Evolutionary conservation across 2,888 invertebrate species (phyloP).

Genomic region (Sepiola atlantica): DNA sequence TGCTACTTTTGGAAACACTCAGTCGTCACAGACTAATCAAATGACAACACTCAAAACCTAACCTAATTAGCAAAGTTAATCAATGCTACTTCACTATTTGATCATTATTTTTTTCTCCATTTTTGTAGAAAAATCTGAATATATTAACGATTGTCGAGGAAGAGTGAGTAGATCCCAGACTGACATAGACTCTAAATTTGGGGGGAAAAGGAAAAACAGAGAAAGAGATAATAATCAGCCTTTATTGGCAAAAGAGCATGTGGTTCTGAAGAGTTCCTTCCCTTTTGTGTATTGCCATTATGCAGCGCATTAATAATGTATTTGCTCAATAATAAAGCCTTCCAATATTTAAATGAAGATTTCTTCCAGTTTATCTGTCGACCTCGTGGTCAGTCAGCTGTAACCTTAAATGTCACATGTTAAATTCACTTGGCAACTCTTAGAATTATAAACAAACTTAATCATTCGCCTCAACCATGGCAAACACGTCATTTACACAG

Average conservation of each 20-base stretch:
- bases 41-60: not conserved
- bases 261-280: not conserved
- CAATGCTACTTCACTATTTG: not conserved
- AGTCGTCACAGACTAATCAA: not conserved
- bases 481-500: not conserved
- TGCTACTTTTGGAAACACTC: not conserved
- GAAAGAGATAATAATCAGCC: not conserved
- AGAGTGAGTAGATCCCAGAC: fast-evolving
- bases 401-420: not conserved
- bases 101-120: not conserved
- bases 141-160: not conserved
- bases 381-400: not conserved
- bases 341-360: not conserved
- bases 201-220: too few relatives aligned
- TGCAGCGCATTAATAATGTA: not conserved
- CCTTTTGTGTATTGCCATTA: not conserved
- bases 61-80: constrained; percentile 9
- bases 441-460: constrained; percentile 1
- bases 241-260: not conserved
- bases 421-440: not conserved
- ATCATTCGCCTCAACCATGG: not conserved
- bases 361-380: not conserved
- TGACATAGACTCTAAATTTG: not conserved
- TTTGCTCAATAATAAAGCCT: not conserved
- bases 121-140: not conserved